Evolutionary conservation across 2,113 vertebrate species (phyloP).

Genomic region (Pheucticus melanocephalus): DNA sequence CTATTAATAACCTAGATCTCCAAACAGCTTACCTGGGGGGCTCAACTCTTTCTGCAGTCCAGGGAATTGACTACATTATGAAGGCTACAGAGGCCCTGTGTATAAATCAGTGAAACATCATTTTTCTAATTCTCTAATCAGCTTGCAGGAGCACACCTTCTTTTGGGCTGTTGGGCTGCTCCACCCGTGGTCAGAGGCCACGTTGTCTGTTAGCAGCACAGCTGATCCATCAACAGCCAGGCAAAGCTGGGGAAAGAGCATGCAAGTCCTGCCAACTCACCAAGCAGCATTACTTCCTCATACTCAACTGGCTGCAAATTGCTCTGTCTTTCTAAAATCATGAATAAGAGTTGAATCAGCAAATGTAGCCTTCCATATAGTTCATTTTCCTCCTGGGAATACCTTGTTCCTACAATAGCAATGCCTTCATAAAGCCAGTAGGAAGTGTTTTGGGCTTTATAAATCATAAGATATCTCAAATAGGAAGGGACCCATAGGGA

Average conservation of each 20-base stretch:
- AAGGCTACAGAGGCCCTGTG: background rate
- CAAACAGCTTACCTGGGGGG: background rate
- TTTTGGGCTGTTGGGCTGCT: background rate
- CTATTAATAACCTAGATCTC: background rate
- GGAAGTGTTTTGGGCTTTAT: background rate
- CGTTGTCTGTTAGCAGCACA: accelerated
- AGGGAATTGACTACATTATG: background rate
- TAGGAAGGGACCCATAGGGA: background rate
- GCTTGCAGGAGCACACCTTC: background rate
- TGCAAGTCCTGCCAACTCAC: background rate
- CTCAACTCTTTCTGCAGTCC: background rate
- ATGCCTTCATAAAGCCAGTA: background rate
- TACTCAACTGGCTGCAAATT: background rate
- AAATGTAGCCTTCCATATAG: background rate
- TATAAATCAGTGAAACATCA: background rate
- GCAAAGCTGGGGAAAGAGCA: background rate
- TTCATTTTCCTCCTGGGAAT: background rate
- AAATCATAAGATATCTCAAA: background rate
- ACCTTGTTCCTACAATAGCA: background rate
- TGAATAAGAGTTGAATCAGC: background rate
- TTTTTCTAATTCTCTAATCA: background rate
- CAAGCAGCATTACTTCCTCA: background rate
- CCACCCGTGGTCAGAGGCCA: background rate
- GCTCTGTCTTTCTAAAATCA: background rate
- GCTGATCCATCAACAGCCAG: background rate